phyloP scores from a whole-genome alignment of 1,140 invertebrate genomes.

The Teleopsis dalmanni region DNA sequence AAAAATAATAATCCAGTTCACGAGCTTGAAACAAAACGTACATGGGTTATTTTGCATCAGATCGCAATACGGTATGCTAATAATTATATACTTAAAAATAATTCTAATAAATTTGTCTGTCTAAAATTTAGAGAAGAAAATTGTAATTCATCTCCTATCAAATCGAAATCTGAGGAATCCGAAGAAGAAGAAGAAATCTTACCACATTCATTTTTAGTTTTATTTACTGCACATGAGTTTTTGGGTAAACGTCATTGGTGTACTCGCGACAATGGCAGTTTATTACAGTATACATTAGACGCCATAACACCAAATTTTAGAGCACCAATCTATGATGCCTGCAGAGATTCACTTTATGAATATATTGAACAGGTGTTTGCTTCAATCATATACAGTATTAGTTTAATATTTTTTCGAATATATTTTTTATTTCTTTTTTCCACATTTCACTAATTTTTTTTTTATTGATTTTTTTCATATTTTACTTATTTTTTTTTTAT shows the following conservation, averaged over 20 bases:
- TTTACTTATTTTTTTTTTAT: no score
- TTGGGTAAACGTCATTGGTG: conserved; percentile 70
- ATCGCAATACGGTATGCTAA: conserved; percentile 56
- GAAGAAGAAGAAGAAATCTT: conserved; percentile 53
- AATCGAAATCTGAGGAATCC: neutral
- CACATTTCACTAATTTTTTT: no score
- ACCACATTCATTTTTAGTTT: conserved; percentile 66
- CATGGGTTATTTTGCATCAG: conserved; percentile 77
- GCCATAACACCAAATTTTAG: conserved; percentile 59
- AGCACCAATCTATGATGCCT: conserved; percentile 49
- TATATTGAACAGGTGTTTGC: conserved; percentile 73
- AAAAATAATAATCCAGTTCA: conserved; percentile 55
- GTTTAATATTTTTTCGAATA: no score
- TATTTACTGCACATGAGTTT: conserved; percentile 80
- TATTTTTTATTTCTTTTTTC: no score
- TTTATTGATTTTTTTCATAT: no score
- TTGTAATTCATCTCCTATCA: conserved; percentile 1
- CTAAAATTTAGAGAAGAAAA: conserved; percentile 14
- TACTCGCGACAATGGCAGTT: conserved; percentile 62
- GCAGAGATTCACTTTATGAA: conserved; percentile 24
- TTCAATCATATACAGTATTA: no score
- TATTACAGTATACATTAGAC: conserved; percentile 71
- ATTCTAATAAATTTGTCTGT: no score
- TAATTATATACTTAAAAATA: no score
- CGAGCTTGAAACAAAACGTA: conserved; percentile 62